Evolutionary conservation across 64 coral and sea anemone species (phyloP).

Genomic region (Pachyseris speciosa): DNA sequence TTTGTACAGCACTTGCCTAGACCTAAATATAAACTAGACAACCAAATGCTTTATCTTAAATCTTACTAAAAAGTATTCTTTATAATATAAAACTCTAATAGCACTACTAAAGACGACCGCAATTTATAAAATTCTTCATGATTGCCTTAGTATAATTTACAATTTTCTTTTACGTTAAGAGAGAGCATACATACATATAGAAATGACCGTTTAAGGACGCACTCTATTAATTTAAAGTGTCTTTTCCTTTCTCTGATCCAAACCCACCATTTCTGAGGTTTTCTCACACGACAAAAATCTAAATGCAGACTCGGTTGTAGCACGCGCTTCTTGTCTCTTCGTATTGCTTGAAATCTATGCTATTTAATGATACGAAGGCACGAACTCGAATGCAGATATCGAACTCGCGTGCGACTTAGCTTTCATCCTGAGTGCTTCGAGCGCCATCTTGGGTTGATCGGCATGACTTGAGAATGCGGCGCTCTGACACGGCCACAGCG

Average conservation of each 20-base stretch:
- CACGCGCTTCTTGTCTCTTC: neutral
- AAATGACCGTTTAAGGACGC: neutral
- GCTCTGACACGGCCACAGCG: conserved; percentile 93
- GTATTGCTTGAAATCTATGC: neutral
- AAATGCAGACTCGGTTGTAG: too few species aligned
- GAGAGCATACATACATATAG: neutral
- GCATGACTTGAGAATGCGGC: conserved; percentile 43
- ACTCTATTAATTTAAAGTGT: neutral
- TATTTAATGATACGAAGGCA: conserved; percentile 84
- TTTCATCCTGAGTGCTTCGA: conserved; percentile 93
- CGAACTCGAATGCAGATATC: conserved; percentile 89
- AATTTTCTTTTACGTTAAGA: neutral
- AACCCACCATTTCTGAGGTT: neutral
- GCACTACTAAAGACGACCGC: neutral
- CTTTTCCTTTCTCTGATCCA: neutral
- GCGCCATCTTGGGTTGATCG: conserved; percentile 92
- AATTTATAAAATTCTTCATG: conserved; percentile 4
- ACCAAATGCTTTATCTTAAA: neutral
- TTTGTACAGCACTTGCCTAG: neutral
- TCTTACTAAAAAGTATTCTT: neutral
- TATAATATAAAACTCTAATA: conserved; percentile 25
- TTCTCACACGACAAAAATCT: too few species aligned
- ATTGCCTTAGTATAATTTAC: neutral
- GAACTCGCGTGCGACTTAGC: conserved; percentile 86
- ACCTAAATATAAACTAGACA: neutral